These are phyloP conservation scores for Poecilus cupreus DNA, from an alignment of 2,888 invertebrate species.

Conservation along the genomic window DNA sequence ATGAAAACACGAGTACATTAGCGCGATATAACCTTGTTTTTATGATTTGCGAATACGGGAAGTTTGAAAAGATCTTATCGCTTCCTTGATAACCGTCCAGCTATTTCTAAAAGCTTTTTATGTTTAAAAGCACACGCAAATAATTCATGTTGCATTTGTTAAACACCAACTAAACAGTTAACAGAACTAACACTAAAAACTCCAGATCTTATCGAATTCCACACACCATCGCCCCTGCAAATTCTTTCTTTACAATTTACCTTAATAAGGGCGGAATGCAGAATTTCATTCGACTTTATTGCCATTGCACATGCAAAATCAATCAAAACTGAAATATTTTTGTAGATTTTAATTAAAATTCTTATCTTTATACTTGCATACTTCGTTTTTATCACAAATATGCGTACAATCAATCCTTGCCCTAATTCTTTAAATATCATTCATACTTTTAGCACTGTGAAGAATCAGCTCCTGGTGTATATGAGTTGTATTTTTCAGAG, in stretches of 20 bases:
- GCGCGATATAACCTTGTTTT: conserved; percentile 36
- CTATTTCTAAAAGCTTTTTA: conserved; percentile 35
- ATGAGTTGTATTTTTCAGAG: too few species aligned
- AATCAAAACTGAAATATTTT: too few species aligned
- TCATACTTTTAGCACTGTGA: too few species aligned
- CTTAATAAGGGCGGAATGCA: neutral
- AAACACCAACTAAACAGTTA: conserved; percentile 10
- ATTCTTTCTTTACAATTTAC: neutral
- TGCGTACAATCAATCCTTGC: too few species aligned
- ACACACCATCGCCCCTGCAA: conserved; percentile 1
- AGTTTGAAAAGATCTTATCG: conserved; percentile 35
- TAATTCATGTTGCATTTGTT: conserved; percentile 35
- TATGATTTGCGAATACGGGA: conserved; percentile 35
- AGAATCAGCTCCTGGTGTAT: too few species aligned
- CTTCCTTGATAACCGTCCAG: conserved; percentile 24
- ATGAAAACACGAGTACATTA: conserved; percentile 43
- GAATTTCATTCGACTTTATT: neutral
- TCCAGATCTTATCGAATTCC: conserved; percentile 11
- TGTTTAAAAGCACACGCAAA: conserved; percentile 31
- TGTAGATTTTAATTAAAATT: too few species aligned
- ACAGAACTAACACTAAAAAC: neutral
- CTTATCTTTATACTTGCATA: too few species aligned
- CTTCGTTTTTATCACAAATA: too few species aligned
- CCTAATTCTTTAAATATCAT: too few species aligned
- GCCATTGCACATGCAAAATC: too few species aligned